phyloP scores from a whole-genome alignment of 2,113 vertebrate species.

The Cyanoramphus novaezelandiae region DNA sequence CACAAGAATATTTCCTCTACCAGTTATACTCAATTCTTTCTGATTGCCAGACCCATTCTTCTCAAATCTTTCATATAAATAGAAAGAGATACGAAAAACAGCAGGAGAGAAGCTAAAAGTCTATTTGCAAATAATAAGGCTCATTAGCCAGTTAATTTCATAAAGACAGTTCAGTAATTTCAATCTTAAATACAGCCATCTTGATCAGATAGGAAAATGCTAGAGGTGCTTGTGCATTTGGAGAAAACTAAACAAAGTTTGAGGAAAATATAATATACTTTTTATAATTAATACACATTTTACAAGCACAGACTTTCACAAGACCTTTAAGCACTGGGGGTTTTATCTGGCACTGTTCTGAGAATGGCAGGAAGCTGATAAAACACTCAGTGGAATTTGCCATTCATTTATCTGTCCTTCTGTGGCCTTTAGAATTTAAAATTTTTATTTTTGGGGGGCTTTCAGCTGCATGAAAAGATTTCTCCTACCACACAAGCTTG shows the following conservation, averaged over 20 bases:
- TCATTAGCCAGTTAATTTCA: neutral
- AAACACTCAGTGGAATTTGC: slow-evolving; percentile 71
- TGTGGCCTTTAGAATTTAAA: slow-evolving; percentile 69
- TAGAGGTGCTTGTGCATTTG: neutral
- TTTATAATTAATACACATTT: slow-evolving; percentile 68
- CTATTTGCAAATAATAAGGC: slow-evolving; percentile 1
- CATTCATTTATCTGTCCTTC: slow-evolving; percentile 78
- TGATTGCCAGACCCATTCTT: neutral
- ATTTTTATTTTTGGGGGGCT: slow-evolving; percentile 47
- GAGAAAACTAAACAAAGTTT: slow-evolving; percentile 27
- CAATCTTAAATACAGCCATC: neutral
- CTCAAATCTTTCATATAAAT: neutral
- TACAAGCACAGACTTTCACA: slow-evolving; percentile 62
- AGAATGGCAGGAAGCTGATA: slow-evolving; percentile 72
- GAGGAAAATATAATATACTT: slow-evolving; percentile 1
- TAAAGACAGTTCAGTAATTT: neutral
- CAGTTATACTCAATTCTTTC: neutral
- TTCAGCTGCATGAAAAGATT: slow-evolving; percentile 70
- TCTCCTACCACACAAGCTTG: slow-evolving; percentile 63
- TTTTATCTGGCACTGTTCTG: slow-evolving; percentile 65
- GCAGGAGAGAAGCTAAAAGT: neutral
- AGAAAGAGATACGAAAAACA: neutral
- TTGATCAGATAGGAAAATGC: neutral
- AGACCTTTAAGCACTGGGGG: slow-evolving; percentile 56
- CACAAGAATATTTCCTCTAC: neutral